Evolutionary conservation across 2,797 vertebrate species (phyloP), one percentile per base, ranked within the genome.

Genomic region (Oophaga sylvatica): DNA sequence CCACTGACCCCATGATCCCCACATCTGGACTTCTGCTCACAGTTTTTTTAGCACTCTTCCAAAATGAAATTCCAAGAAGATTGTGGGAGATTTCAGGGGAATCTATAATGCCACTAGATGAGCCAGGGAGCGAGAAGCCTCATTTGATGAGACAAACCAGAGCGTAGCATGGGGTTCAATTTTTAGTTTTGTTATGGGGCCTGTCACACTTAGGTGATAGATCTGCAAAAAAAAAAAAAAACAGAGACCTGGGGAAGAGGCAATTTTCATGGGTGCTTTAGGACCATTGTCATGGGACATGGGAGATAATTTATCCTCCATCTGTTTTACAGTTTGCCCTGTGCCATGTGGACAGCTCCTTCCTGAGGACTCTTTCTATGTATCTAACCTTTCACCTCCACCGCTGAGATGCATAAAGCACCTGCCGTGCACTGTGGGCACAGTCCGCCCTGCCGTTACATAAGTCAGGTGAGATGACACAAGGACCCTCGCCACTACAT

Each of bases 11-110:
- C n/a, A 26, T 75, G 70, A 63, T n/a, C 62, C 8, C 62, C 22
- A 59, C 82, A 84, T 84, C 56, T 84, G 82, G 56, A 41, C 68
- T 35, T 71, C 19, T 17, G 57, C 29, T 84, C 81, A 73, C 29
- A 19, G 57, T 31, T 19, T 73, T 1, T 13, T 53, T 53, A 59
- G 81, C 3, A 35, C 5, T 56, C 20, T 71, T 48, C 48, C 53
- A 1, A 35, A 16, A 70, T 35, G 13, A 70, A 5, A 70, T 17
- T 5, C 13, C 4, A 16, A 31, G 26, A 31, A 70, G 63, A 67
- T 22, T 6, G 60, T 13, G 5, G 13, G 0, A 19, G 59, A 60
- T 11, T 65, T 20, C 22, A 65, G 22, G 22, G n/a, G 62, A 20
- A 1, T n/a, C 62, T 20, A 65, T 12, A n/a, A 41, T 41, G 35